A percentile compares a stretch with the other conserved stretches of the same genome.
phyloP scores from a whole-genome alignment of 2,888 invertebrate genomes.

The Molorchus minor region DNA sequence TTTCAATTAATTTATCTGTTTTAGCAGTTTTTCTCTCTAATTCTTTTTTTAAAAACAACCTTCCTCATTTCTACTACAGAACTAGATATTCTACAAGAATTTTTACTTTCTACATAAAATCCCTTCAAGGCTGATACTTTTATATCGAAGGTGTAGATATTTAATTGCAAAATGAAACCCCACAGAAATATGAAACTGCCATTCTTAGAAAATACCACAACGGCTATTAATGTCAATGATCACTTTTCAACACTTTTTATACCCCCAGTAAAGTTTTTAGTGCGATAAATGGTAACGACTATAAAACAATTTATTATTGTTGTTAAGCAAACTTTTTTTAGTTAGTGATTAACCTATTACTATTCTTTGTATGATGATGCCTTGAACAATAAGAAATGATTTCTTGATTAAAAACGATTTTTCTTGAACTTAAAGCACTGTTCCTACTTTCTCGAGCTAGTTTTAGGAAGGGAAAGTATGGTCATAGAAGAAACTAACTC shows the following conservation, averaged over 20 bases:
- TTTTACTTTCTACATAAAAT: background rate
- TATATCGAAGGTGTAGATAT: background rate
- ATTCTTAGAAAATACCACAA: slow-evolving; percentile 11
- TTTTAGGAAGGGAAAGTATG: too few relatives aligned
- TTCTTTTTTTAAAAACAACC: background rate
- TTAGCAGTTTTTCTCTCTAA: background rate
- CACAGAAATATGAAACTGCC: slow-evolving; percentile 9
- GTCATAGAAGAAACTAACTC: too few relatives aligned
- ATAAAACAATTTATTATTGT: too few relatives aligned
- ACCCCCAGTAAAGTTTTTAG: background rate
- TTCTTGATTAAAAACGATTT: too few relatives aligned
- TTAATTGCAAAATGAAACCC: slow-evolving; percentile 14
- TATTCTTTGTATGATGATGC: too few relatives aligned
- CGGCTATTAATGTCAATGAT: slow-evolving; percentile 29
- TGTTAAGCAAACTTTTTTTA: too few relatives aligned
- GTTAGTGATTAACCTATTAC: too few relatives aligned
- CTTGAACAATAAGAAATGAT: too few relatives aligned
- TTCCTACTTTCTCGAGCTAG: too few relatives aligned
- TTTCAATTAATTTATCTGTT: too few relatives aligned
- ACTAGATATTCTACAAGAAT: slow-evolving; percentile 1
- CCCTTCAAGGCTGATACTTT: slow-evolving; percentile 9
- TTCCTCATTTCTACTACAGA: slow-evolving; percentile 1
- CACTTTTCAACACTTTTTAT: slow-evolving; percentile 17
- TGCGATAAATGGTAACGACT: slow-evolving; percentile 1
- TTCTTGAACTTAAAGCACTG: too few relatives aligned